Conservation (phyloP, 2,888 invertebrate genomes). For the Lamellibrachia columna region DNA sequence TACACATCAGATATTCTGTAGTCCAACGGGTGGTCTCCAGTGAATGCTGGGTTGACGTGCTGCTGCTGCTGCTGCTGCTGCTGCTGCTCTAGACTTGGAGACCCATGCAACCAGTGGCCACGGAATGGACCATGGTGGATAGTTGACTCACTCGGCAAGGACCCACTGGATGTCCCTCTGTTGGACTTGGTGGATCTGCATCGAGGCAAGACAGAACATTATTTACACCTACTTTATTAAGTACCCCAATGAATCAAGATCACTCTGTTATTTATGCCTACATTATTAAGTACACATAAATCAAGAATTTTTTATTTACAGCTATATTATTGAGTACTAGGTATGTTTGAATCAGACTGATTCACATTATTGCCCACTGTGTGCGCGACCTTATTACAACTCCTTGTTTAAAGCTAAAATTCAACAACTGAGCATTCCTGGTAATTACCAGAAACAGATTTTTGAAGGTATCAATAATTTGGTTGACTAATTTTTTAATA, state of each 20-base stretch:
- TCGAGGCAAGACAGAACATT: background rate
- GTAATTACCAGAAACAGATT: too few species aligned
- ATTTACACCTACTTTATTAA: background rate
- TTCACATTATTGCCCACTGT: too few species aligned
- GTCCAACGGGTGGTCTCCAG: background rate
- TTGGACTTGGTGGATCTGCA: background rate
- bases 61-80: background rate
- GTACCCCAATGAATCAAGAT: background rate
- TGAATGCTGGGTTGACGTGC: background rate
- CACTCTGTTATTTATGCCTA: too few species aligned
- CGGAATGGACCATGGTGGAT: background rate
- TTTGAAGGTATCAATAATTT: too few species aligned
- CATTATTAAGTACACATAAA: too few species aligned
- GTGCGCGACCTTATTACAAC: too few species aligned
- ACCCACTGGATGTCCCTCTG: background rate
- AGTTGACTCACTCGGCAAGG: background rate
- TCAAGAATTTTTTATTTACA: too few species aligned
- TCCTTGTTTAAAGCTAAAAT: too few species aligned
- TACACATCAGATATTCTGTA: background rate
- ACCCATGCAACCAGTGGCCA: background rate
- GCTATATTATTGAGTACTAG: too few species aligned
- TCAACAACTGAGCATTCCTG: too few species aligned
- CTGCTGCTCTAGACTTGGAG: background rate
- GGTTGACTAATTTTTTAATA: too few species aligned
- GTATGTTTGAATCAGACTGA: too few species aligned